Percentiles rank a stretch among this genome's conserved stretches.
Conservation (phyloP, 1,140 invertebrate genomes). For the Zaprionus nigranus region DNA sequence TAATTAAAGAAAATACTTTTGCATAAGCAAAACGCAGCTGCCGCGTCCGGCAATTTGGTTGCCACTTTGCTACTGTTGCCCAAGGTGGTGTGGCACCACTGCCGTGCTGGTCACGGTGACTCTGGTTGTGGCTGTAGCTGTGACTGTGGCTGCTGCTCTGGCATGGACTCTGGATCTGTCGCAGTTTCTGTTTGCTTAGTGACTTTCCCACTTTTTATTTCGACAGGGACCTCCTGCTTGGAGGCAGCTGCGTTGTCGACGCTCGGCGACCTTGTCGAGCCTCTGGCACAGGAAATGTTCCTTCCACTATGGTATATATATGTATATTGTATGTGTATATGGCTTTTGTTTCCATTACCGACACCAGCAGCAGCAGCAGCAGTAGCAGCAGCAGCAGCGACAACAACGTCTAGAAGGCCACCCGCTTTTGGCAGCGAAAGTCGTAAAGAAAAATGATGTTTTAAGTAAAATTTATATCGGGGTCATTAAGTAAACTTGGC, state of each 20-base stretch:
- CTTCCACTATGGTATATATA: constrained; percentile 6
- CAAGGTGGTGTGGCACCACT: background rate
- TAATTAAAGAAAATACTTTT: constrained; percentile 54
- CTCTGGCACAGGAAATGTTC: constrained; percentile 4
- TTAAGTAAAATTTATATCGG: constrained; percentile 83
- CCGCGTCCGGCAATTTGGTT: constrained; percentile 21
- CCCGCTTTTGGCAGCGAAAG: constrained; percentile 57
- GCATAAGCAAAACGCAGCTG: constrained; percentile 43
- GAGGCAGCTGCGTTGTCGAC: constrained; percentile 44
- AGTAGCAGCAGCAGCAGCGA: background rate
- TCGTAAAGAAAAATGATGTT: constrained; percentile 83
- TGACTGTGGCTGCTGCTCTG: background rate
- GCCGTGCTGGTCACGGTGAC: background rate
- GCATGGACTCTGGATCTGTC: background rate
- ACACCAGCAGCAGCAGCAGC: background rate
- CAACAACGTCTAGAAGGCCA: constrained; percentile 32
- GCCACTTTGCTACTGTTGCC: constrained; percentile 14
- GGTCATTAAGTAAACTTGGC: constrained; percentile 82
- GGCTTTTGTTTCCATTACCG: constrained; percentile 31
- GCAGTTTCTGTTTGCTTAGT: background rate
- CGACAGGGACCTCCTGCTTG: constrained; percentile 4
- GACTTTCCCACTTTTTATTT: background rate
- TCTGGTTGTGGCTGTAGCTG: background rate
- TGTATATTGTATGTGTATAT: background rate
- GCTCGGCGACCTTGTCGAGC: constrained; percentile 18